A percentile compares a stretch with the other conserved stretches of the same genome.
phyloP scores from a whole-genome alignment of 2,113 vertebrate species.

The Ranitomeya imitator region DNA sequence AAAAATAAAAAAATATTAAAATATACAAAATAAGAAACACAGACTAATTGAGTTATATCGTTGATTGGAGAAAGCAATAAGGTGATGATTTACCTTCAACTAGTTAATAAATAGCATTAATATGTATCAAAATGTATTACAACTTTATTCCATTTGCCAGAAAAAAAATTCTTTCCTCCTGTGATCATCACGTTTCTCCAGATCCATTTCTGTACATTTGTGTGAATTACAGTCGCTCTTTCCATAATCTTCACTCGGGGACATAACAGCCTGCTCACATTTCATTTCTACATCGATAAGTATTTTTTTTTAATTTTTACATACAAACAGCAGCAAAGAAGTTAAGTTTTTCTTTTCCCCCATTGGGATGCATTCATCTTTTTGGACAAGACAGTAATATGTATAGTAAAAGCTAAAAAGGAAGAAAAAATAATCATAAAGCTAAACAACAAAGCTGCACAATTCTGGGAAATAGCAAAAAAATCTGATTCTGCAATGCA shows the following conservation, averaged over 20 bases:
- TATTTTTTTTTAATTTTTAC: neutral
- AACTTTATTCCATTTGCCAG: neutral
- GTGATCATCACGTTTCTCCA: too few species aligned
- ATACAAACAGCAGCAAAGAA: neutral
- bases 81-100: too few species aligned
- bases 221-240: neutral
- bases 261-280: neutral
- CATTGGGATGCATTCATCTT: neutral
- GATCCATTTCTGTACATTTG: neutral
- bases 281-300: neutral
- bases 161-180: too few species aligned
- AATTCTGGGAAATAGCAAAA: slow-evolving; percentile 24
- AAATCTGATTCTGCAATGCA: neutral
- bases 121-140: neutral
- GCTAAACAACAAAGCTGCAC: neutral
- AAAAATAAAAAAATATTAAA: too few species aligned
- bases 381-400: neutral
- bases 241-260: too few species aligned
- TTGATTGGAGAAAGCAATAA: too few species aligned
- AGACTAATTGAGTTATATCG: too few species aligned
- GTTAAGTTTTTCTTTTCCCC: neutral
- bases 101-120: neutral
- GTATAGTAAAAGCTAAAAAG: neutral
- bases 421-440: neutral
- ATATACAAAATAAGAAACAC: too few species aligned